Base-by-base conservation (phyloP, 2,797 vertebrate species). In the Odontamblyopus rebecca region DNA sequence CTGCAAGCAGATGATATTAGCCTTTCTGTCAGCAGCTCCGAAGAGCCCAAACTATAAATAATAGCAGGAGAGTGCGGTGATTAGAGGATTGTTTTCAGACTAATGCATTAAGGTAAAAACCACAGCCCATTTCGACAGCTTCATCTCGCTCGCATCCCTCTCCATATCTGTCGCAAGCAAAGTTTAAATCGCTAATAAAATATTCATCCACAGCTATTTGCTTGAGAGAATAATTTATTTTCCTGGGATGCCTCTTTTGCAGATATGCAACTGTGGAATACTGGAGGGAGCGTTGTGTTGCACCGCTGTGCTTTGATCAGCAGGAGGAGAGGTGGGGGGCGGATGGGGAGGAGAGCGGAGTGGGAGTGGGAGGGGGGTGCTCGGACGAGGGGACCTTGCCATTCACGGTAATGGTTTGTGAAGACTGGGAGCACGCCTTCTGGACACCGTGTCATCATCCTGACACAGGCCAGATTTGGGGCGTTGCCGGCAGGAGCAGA, bases 221-320 rank as follows among this genome's bases (percentile, higher is more conserved):
- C 85, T 93, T 90, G 86, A 92, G 89, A 94, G 93, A 94, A 89
- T 92, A 86, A 91, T 92, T 88, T 90, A 91, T 90, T 93, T 92
- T 89, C 83, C 84, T 86, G 87, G 83, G 88, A 91, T 89, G 88
- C 87, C 78, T 91, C 89, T 91, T 90, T 92, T 89, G 86, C 80
- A 89, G 84, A 87, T 76, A 87, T 74, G 83, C 85, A 86, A 80
- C 82, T 76, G 61, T 82, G 82, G 79, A 78, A 89, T 87, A 84
- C 85, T 89, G 85, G 88, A 89, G 86, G 91, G 91, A 86, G 63
- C 0, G 27, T 78, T 85, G 86, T 86, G 89, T 86, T 89, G 79
- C 84, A 85, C 75, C 82, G 68, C 57, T 78, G 78, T 81, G 87
- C 91, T 94, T 94, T 93, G 91, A 94, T 94, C 89, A 92, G 65